These are phyloP conservation scores for Thymallus thymallus DNA, from an alignment of 2,113 vertebrate species.

Conservation along the genomic window DNA sequence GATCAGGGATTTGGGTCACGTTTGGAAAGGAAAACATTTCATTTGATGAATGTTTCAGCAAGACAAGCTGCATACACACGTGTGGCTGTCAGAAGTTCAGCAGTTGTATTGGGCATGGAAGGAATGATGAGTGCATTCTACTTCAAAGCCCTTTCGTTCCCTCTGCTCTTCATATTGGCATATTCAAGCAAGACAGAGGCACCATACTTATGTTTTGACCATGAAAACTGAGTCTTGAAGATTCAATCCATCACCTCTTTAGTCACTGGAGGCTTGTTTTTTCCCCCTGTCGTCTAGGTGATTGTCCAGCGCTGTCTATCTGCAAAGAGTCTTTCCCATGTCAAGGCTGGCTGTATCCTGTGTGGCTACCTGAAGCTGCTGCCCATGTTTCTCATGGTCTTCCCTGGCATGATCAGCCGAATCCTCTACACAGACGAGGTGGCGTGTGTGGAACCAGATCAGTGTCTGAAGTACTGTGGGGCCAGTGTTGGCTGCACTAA, in stretches of 20 bases:
- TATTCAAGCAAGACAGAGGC: too few relatives aligned
- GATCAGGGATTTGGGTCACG: background rate
- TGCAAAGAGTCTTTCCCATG: slow-evolving; percentile 94
- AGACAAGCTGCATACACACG: background rate
- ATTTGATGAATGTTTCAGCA: background rate
- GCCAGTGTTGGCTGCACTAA: slow-evolving; percentile 86
- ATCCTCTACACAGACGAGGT: slow-evolving; percentile 91
- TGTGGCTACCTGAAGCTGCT: slow-evolving; percentile 94
- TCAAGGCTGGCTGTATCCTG: slow-evolving; percentile 88
- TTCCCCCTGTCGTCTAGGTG: slow-evolving; percentile 75
- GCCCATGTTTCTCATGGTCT: slow-evolving; percentile 96
- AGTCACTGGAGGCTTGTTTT: background rate
- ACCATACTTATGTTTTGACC: too few relatives aligned
- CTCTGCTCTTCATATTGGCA: background rate
- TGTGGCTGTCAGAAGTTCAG: background rate
- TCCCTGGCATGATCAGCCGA: slow-evolving; percentile 94
- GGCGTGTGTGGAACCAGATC: slow-evolving; percentile 79
- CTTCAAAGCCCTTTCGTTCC: background rate
- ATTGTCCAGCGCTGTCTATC: slow-evolving; percentile 97
- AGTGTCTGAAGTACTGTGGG: slow-evolving; percentile 77
- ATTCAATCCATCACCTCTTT: too few relatives aligned
- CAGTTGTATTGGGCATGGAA: too few relatives aligned
- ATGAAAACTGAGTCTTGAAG: too few relatives aligned
- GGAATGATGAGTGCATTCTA: background rate
- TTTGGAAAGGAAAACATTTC: background rate